These are phyloP conservation scores for Silurus aristotelis DNA, from an alignment of 2,797 vertebrate genomes.

Conservation along the genomic window DNA sequence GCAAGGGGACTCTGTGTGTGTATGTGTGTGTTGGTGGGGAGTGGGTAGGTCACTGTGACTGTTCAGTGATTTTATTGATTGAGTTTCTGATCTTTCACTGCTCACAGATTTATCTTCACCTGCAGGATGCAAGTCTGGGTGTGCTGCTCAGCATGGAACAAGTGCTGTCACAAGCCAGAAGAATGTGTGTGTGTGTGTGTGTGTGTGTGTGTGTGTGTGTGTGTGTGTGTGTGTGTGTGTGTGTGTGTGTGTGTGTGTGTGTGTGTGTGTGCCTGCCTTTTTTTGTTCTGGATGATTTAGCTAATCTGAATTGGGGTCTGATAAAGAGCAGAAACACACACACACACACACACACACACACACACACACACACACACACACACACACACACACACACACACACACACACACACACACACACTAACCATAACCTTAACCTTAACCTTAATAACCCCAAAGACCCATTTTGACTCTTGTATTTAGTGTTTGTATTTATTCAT, in stretches of 20 bases:
- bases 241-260: background rate
- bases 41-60: conserved; percentile 38
- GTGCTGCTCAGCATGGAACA: conserved; percentile 16
- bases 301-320: conserved; percentile 26
- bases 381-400: background rate
- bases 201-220: background rate
- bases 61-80: conserved; percentile 47
- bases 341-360: conserved; percentile 13
- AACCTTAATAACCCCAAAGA: background rate
- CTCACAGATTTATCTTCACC: conserved; percentile 36
- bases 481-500: too few species aligned
- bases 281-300: conserved; percentile 24
- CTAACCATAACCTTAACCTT: background rate
- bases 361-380: background rate
- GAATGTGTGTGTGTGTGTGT: conserved; percentile 14
- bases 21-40: background rate
- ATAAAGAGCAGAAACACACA: conserved; percentile 19
- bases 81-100: conserved; percentile 45
- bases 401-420: background rate
- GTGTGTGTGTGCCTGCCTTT: background rate
- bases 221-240: background rate
- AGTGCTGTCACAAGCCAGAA: background rate
- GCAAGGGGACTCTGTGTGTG: background rate
- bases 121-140: conserved; percentile 8
- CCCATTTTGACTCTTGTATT: background rate